These are phyloP conservation scores for Drosophila repletoides DNA, from an alignment of 1,140 invertebrate genomes.

Conservation along the genomic window DNA sequence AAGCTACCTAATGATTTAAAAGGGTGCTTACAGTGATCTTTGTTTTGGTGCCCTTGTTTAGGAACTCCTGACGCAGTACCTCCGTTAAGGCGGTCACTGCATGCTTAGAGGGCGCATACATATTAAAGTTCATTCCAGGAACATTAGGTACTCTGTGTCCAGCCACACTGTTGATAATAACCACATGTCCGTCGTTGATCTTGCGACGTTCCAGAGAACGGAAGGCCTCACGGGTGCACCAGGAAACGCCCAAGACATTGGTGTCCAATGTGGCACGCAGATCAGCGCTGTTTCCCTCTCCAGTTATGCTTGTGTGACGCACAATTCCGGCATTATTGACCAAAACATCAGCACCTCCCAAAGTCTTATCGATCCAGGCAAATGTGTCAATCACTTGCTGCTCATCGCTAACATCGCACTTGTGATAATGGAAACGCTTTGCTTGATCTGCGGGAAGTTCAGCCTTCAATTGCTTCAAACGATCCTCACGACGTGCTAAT, in stretches of 20 bases:
- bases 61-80: slow-evolving; percentile 86
- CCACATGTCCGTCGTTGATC: slow-evolving; percentile 87
- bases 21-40: slow-evolving; percentile 84
- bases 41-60: slow-evolving; percentile 84
- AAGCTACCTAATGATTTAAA: background rate
- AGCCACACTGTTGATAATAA: slow-evolving; percentile 87
- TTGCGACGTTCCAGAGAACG: slow-evolving; percentile 86
- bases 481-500: slow-evolving; percentile 85
- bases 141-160: slow-evolving; percentile 83
- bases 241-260: slow-evolving; percentile 87
- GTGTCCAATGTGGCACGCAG: slow-evolving; percentile 83
- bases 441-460: slow-evolving; percentile 55
- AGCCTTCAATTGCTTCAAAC: slow-evolving; percentile 82
- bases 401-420: slow-evolving; percentile 86
- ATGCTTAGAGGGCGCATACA: slow-evolving; percentile 88
- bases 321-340: slow-evolving; percentile 89
- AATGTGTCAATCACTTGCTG: slow-evolving; percentile 87
- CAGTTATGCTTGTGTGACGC: slow-evolving; percentile 3
- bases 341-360: slow-evolving; percentile 87
- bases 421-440: slow-evolving; percentile 82
- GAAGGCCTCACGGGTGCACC: slow-evolving; percentile 87
- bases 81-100: slow-evolving; percentile 87
- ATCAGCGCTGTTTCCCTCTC: slow-evolving; percentile 36
- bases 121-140: slow-evolving; percentile 58
- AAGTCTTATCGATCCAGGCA: slow-evolving; percentile 84